Evolutionary conservation across 1,140 invertebrate genomes (phyloP), one percentile per base, ranked within the genome.

Genomic region (Anadara kagoshimensis): DNA sequence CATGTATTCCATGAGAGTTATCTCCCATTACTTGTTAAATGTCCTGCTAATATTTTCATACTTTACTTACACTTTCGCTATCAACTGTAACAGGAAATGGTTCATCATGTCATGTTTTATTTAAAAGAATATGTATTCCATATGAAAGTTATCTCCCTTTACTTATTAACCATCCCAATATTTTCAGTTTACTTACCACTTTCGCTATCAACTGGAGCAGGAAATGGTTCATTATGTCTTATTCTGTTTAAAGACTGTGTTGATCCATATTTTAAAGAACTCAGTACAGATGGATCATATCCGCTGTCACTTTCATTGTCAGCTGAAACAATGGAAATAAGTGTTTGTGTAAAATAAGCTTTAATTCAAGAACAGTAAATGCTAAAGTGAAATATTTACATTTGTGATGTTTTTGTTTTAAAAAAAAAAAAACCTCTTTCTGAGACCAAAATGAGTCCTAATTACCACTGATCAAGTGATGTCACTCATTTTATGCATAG

Each of bases 221-320:
- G 16, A 5, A 59, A 41, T 29, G 29, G 2, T 12, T 7, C 29
- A 7, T 36, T 7, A 36, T 59, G 67, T 22, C 51, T 45, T 7
- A 61, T 29, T 69, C 58, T 59, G 24, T 61, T 58, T 18, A 69
- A 22, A 11, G 67, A 69, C 47, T 69, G 67, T 2, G 62, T 49
- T 18, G 69, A 71, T n/a, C 22, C 65, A 73, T 62, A 71, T 51
- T 71, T 61, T 14, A 76, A 41, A 20, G 70, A 73, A 11, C 58
- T 64, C 59, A 76, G 69, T 11, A 80, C 36, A 12, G 78, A 81
- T 0, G 80, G 79, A 45, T 79, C 80, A 64, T 84, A 83, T 11
- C 84, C 82, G 69, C 78, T 79, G 61, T 85, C 84, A 75, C 73
- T 75, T 64, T 84, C 84, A 76, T 79, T 84, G 65, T 85, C 84